These are phyloP conservation scores for Pelusios castaneus DNA, from an alignment of 2,113 vertebrate species.

Conservation along the genomic window DNA sequence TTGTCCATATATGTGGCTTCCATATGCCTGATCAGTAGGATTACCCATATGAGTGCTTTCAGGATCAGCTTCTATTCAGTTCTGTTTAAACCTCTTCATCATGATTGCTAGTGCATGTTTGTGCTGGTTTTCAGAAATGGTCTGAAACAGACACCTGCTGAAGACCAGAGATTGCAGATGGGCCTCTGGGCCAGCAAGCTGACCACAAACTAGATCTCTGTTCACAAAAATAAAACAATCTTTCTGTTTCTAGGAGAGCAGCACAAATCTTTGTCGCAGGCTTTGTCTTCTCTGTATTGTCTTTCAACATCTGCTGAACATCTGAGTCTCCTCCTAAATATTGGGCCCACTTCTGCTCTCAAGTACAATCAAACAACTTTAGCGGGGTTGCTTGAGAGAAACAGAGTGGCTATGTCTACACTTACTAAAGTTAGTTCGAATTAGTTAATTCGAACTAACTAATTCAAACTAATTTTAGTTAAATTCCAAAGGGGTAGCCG, in stretches of 20 bases:
- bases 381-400: neutral
- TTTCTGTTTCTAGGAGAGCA: neutral
- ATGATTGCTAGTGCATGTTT: neutral
- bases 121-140: neutral
- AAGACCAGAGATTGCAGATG: neutral
- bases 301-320: neutral
- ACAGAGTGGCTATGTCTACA: too few species aligned
- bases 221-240: neutral
- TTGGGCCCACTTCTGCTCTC: neutral
- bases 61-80: rapidly evolving
- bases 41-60: rapidly evolving
- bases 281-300: rapidly evolving
- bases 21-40: neutral
- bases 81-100: rapidly evolving
- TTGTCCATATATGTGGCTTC: neutral
- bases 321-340: neutral
- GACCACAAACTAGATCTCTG: neutral
- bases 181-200: neutral
- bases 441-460: too few species aligned
- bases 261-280: neutral
- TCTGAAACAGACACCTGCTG: conserved; percentile 27
- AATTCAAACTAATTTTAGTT: too few species aligned
- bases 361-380: neutral
- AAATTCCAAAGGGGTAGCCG: too few species aligned
- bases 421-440: too few species aligned